These are phyloP conservation scores for Caenorhabditis imperialis DNA, from an alignment of 2,888 invertebrate genomes.

Conservation along the genomic window DNA sequence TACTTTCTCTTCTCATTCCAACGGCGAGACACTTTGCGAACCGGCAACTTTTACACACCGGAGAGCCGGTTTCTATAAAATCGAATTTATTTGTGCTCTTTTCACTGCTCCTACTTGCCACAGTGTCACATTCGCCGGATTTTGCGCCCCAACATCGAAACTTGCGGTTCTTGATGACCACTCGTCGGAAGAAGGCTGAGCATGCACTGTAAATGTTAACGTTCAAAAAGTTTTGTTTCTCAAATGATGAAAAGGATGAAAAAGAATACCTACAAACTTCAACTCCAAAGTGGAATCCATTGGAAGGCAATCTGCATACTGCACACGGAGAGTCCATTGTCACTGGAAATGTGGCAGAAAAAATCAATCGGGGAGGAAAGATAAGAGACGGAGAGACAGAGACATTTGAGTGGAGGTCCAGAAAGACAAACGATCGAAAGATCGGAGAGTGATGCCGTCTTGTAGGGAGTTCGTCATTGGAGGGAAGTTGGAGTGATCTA, in stretches of 20 bases:
- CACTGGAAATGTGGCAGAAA: background rate
- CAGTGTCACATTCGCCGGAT: constrained; percentile 26
- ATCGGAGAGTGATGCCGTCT: too few relatives aligned
- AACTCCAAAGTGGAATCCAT: constrained; percentile 41
- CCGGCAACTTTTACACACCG: constrained; percentile 46
- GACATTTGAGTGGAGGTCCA: too few relatives aligned
- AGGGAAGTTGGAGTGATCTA: too few relatives aligned
- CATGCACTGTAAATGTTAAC: constrained; percentile 44
- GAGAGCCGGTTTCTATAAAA: constrained; percentile 11
- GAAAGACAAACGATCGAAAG: too few relatives aligned
- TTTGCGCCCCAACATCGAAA: constrained; percentile 40
- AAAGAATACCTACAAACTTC: constrained; percentile 39
- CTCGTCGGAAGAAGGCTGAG: constrained; percentile 48
- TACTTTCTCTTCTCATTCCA: constrained; percentile 42
- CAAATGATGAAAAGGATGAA: background rate
- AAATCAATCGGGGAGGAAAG: too few relatives aligned
- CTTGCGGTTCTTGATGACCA: constrained; percentile 27
- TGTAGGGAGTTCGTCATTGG: too few relatives aligned
- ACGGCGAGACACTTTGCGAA: constrained; percentile 39
- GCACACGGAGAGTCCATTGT: constrained; percentile 9
- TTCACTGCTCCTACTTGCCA: constrained; percentile 31
- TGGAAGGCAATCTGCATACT: constrained; percentile 34
- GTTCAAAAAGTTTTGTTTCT: too few relatives aligned
- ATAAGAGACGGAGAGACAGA: too few relatives aligned
- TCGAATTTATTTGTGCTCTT: too few relatives aligned